Evolutionary conservation across 2,113 vertebrate genomes (phyloP).

Genomic region (Empidonax alnorum): DNA sequence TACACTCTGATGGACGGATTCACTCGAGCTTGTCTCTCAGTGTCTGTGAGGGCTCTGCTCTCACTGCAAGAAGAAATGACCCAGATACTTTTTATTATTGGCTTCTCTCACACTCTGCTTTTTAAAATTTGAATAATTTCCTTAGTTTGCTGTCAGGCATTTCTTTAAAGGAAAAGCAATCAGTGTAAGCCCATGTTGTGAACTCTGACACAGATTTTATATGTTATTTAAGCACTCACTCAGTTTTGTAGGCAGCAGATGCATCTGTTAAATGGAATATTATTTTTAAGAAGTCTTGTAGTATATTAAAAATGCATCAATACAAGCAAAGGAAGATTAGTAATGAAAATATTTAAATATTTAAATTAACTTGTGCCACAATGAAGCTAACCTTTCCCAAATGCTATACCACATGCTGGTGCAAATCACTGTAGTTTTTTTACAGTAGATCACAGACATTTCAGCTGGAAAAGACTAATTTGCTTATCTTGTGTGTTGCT

Average conservation of each 20-base stretch:
- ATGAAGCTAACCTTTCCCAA: neutral
- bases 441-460: neutral
- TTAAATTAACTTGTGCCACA: neutral
- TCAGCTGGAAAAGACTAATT: neutral
- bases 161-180: neutral
- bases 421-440: neutral
- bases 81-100: neutral
- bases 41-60: neutral
- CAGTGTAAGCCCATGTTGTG: fast-evolving
- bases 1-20: fast-evolving
- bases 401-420: neutral
- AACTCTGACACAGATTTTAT: neutral
- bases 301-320: neutral
- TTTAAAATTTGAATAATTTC: neutral
- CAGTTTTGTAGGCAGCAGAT: neutral
- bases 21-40: neutral
- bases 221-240: neutral
- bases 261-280: neutral
- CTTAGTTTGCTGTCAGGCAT: neutral
- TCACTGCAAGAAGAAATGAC: neutral
- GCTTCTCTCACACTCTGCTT: neutral
- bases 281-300: neutral
- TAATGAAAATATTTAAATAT: neutral
- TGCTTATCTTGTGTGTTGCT: neutral
- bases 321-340: neutral